Base-by-base conservation (phyloP, 2,113 vertebrate species). In the Ceyx melanurus region DNA sequence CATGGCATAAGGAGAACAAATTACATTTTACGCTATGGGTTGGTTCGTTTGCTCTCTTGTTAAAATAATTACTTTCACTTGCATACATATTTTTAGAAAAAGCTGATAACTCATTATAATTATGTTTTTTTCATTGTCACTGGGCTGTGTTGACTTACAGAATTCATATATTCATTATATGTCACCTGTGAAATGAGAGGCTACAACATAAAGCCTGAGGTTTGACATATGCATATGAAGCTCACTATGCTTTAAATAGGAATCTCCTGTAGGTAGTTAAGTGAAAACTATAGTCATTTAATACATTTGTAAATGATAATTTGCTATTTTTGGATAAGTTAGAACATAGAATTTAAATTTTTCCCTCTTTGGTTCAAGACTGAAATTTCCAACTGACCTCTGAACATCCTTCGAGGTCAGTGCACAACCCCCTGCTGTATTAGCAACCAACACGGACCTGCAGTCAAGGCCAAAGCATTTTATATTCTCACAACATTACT, bases 331-430 rank as follows among this genome's bases (percentile, higher is more conserved):
- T 82, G 8, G 7, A 77, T 60, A 60, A 64, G 9, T n/a, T 89
- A n/a, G 15, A 60, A 66, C 12, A 71, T 15, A 54, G 29, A 90
- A 9, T 46, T 76, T 64, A 64, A 86, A 85, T 37, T 53, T 94
- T 80, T 77, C 76, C 26, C 35, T 93, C 84, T 89, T 90, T 89
- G 84, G 83, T 88, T 90, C 43, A 86, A 83, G 56, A 73, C 45
- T 77, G 64, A 91, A 50, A 57, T 61, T 91, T 87, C 40, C 4
- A 1, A 60, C 3, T 25, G 37, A 62, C 28, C 26, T 64, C 81
- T 72, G 45, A 62, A 70, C 64, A 60, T n/a, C 56, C 31, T 56
- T 23, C 46, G 40, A 87, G 26, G 33, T 29, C 64, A 58, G 19
- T 48, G 26, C 29, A 68, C 33, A 70, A 82, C 22, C 1, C 1